Base-by-base conservation (phyloP, 2,113 vertebrate species). In the Stegostoma tigrinum region DNA sequence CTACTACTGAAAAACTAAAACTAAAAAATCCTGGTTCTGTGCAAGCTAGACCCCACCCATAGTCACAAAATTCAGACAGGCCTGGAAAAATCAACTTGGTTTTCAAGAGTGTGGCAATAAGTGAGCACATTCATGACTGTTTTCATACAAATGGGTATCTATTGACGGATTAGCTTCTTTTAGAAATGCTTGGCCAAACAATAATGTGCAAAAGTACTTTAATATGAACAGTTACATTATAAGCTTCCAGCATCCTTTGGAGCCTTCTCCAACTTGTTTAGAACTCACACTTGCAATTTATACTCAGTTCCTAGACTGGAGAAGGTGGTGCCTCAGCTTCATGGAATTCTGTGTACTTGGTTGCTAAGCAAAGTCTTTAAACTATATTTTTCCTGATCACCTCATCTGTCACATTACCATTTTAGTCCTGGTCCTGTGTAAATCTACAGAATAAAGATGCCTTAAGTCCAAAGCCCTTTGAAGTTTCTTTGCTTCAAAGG, bases 361-460 rank as follows among this genome's bases (percentile, higher is more conserved):
- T 93, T 93, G 90, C 90, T 67, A 61, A 55, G 87, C 52, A 90
- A 90, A 61, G 52, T 14, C 87, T 55, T 61, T 90, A 42, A 23
- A 34, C 7, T 42, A 5, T 19, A n/a, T 15, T 67, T 23, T 55
- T 30, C 34, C 90, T n/a, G 34, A 67, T 68, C 34, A 94, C 52
- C 61, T 66, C 30, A 38, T 94, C 34, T 42, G 90, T 66, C 90
- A 68, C 61, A 2, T 94, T 67, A 67, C 61, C 90, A 27, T 67
- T 94, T 94, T 42, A n/a, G 38, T n/a, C 55, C 61, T n/a, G 10
- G 34, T 38, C n/a, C 38, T 23, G 8, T 67, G 34, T 94, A 94
- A 94, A 94, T 68, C 61, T 67, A 38, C 90, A 24, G 64, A 94
- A 94, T n/a, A 94, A 94, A 94, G 17, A 68, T 23, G 61, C 90